Evolutionary conservation across 2,797 vertebrate genomes (phyloP).

Genomic region (Propithecus perrieri): DNA sequence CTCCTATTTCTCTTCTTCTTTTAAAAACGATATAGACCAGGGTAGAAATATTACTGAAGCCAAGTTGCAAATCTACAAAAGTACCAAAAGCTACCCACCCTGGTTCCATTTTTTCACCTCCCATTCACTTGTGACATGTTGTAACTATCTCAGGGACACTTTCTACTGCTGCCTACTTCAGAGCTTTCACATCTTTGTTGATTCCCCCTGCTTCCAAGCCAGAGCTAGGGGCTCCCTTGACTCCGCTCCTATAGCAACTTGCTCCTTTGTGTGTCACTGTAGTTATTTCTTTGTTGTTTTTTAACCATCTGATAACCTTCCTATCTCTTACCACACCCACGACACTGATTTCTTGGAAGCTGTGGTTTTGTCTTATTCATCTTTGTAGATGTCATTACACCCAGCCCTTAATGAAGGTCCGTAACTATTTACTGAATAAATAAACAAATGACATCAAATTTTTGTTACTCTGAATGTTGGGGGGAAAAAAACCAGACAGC

Average conservation of each 20-base stretch:
- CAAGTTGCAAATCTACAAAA: not conserved
- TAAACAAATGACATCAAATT: not conserved
- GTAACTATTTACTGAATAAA: not conserved
- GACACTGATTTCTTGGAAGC: constrained; percentile 24
- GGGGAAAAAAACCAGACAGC: not conserved
- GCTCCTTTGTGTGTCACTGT: not conserved
- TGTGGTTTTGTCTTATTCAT: not conserved
- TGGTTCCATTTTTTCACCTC: not conserved
- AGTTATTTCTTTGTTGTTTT: not conserved
- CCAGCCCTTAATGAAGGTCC: not conserved
- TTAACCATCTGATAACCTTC: not conserved
- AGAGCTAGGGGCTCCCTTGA: not conserved
- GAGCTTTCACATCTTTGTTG: not conserved
- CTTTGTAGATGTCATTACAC: not conserved
- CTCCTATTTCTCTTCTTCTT: not conserved
- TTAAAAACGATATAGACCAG: not conserved
- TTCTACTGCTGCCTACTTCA: not conserved
- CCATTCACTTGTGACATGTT: not conserved
- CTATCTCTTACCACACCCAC: not conserved
- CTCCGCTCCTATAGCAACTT: not conserved
- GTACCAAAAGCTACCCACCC: not conserved
- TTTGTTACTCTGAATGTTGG: not conserved
- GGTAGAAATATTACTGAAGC: not conserved
- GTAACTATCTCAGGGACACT: not conserved
- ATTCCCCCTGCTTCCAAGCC: not conserved